These are phyloP conservation scores for Drosophila sproati DNA, from an alignment of 1,140 invertebrate species.

Conservation along the genomic window DNA sequence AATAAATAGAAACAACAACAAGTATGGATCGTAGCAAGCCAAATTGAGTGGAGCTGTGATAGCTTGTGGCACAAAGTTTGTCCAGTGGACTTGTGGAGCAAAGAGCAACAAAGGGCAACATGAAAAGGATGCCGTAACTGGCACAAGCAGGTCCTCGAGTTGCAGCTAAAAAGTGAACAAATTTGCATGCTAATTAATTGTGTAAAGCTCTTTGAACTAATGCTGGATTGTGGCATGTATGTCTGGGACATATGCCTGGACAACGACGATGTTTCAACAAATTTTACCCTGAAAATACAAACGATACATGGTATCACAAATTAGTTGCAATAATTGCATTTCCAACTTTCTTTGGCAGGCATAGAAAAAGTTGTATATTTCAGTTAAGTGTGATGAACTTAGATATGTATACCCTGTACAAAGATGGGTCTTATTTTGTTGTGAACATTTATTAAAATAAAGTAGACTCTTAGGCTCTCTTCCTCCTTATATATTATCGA, in stretches of 20 bases:
- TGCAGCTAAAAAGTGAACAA: constrained; percentile 32
- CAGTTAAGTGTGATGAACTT: too few species aligned
- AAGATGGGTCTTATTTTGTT: neutral
- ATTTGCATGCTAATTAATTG: constrained; percentile 52
- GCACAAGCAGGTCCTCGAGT: constrained; percentile 3
- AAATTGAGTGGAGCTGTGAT: neutral
- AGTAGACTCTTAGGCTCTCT: too few species aligned
- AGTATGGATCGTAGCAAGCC: neutral
- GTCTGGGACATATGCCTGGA: constrained; percentile 7
- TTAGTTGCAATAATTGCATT: constrained; percentile 38
- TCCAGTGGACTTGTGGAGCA: constrained; percentile 15
- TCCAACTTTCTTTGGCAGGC: constrained; percentile 14
- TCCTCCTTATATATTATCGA: too few species aligned
- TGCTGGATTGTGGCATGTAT: neutral
- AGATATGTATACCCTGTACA: neutral
- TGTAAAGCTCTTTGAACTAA: constrained; percentile 37
- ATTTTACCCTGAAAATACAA: constrained; percentile 17
- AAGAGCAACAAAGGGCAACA: constrained; percentile 13
- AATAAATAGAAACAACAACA: constrained; percentile 4
- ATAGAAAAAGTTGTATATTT: neutral
- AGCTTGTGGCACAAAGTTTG: constrained; percentile 28
- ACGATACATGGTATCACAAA: constrained; percentile 7
- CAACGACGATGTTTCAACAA: constrained; percentile 14
- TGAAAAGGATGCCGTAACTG: constrained; percentile 1
- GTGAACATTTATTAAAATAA: too few species aligned